A percentile compares a stretch with the other conserved stretches of the same genome.
These are phyloP conservation scores for Tipula helvola DNA, from an alignment of 2,888 invertebrate species.

Conservation along the genomic window DNA sequence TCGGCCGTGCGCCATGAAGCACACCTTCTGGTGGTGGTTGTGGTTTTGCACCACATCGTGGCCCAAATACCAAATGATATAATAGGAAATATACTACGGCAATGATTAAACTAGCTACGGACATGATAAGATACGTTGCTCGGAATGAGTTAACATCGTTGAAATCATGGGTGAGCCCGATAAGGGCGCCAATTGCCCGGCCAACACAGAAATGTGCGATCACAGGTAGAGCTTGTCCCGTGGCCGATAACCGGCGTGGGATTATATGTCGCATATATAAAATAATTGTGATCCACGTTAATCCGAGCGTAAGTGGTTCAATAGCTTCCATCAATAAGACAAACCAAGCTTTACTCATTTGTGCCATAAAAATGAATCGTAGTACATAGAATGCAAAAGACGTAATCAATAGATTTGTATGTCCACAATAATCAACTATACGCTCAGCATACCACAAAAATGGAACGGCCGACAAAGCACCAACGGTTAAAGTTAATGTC, in stretches of 20 bases:
- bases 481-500: conserved; percentile 28
- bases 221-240: conserved; percentile 66
- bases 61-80: conserved; percentile 63
- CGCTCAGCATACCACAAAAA: conserved; percentile 67
- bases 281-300: conserved; percentile 69
- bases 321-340: conserved; percentile 57
- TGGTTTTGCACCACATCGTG: conserved; percentile 55
- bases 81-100: conserved; percentile 56
- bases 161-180: conserved; percentile 40
- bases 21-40: conserved; percentile 49
- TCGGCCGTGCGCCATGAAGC: conserved; percentile 26
- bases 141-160: conserved; percentile 35
- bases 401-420: conserved; percentile 68
- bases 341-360: conserved; percentile 46
- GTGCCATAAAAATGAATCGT: conserved; percentile 52
- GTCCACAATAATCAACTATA: conserved; percentile 69
- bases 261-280: conserved; percentile 71
- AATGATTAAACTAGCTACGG: conserved; percentile 48
- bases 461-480: conserved; percentile 52
- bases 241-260: conserved; percentile 61
- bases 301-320: conserved; percentile 62
- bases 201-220: conserved; percentile 69
- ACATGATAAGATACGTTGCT: conserved; percentile 49
- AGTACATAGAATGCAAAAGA: conserved; percentile 73
- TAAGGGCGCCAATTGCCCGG: conserved; percentile 57